phyloP scores from a whole-genome alignment of 2,888 invertebrate species.

The Thecophora atra region DNA sequence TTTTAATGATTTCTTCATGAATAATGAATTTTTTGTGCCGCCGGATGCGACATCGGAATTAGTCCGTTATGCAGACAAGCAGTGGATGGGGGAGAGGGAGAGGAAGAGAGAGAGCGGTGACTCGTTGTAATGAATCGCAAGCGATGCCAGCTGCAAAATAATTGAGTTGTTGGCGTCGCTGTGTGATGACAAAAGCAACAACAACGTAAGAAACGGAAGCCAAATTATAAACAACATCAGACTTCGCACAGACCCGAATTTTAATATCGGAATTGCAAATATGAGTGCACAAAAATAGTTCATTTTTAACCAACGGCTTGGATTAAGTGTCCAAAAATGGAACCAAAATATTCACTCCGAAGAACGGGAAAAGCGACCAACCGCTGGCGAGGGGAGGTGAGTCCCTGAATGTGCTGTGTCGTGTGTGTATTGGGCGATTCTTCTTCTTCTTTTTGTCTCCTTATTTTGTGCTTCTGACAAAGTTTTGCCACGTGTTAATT shows the following conservation, averaged over 20 bases:
- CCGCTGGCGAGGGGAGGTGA: too few species aligned
- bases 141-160: slow-evolving; percentile 21
- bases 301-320: neutral
- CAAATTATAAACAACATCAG: neutral
- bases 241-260: neutral
- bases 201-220: neutral
- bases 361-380: too few species aligned
- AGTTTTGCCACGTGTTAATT: too few species aligned
- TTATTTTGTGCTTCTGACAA: too few species aligned
- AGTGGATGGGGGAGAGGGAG: slow-evolving; percentile 12
- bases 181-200: neutral
- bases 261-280: slow-evolving; percentile 20
- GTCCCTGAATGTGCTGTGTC: too few species aligned
- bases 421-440: too few species aligned
- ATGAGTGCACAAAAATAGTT: neutral
- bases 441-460: too few species aligned
- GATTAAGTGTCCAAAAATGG: slow-evolving; percentile 17
- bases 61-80: too few species aligned
- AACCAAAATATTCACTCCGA: neutral
- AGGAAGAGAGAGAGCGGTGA: neutral
- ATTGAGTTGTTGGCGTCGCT: slow-evolving; percentile 20
- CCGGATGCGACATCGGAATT: too few species aligned
- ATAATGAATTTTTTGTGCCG: too few species aligned
- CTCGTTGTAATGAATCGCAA: slow-evolving; percentile 14
- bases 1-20: too few species aligned